Evolutionary conservation across 1,140 invertebrate genomes (phyloP), one percentile per base, ranked within the genome.

Genomic region (Tetramorium parvispinum): DNA sequence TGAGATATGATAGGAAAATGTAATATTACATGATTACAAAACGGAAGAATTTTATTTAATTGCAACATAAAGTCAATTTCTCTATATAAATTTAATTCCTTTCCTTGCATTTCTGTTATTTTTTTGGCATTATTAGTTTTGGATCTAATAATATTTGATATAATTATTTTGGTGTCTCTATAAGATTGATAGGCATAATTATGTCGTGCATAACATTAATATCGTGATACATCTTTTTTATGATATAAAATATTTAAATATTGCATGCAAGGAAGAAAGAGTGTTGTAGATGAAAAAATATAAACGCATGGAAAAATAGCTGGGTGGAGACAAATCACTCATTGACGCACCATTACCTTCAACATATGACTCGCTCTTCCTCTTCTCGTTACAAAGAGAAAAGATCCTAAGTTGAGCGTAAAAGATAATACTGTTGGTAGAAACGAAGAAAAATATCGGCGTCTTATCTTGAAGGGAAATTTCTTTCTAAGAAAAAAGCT

Each of bases 271-370:
- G 71, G 21, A 27, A 43, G 16, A 3, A n/a, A 53, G 8, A n/a
- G 37, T n/a, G 49, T n/a, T 40, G 24, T 16, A 55, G 18, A n/a
- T 32, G 24, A 66, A 76, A 55, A 71, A 73, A 24, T 57, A 65
- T 55, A 53, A 63, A 40, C n/a, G 40, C 21, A 21, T 49, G 18
- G 37, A 61, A 76, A 85, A 57, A 87, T 24, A 37, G 63, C 40
- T n/a, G 24, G 88, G 21, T 21, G 53, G 57, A 91, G 70, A 91
- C 86, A 70, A 79, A 90, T 90, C 82, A 55, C 51, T 71, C 46
- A 61, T 77, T 79, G 65, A 88, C 68, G 76, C 65, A 49, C 77
- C 81, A 82, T 91, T 90, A 91, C 66, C 75, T 89, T 91, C 87
- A 75, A 89, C 77, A 73, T 75, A 89, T 85, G 87, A 71, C 70